These are phyloP conservation scores for Tipula vernalis DNA, from an alignment of 2,888 invertebrate genomes.

Conservation along the genomic window DNA sequence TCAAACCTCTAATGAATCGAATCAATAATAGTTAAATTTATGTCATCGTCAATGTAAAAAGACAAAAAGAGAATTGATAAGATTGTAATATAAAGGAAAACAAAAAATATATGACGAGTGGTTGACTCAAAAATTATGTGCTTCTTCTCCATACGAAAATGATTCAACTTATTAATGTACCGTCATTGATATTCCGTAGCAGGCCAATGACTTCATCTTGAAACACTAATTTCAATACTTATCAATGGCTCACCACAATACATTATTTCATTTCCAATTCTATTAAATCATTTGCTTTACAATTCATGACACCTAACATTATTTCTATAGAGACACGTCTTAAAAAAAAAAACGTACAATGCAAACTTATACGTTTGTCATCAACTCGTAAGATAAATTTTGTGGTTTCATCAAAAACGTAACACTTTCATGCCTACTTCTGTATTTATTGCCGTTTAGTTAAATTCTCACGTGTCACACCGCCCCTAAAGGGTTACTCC, in stretches of 20 bases:
- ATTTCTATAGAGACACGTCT: background rate
- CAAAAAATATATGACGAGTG: too few relatives aligned
- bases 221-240: background rate
- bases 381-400: background rate
- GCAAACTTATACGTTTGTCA: background rate
- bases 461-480: background rate
- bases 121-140: too few relatives aligned
- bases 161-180: background rate
- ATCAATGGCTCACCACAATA: background rate
- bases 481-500: background rate
- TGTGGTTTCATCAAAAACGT: background rate
- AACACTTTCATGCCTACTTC: too few relatives aligned
- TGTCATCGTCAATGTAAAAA: too few relatives aligned
- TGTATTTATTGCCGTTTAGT: background rate
- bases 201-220: background rate
- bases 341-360: background rate
- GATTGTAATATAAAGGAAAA: too few relatives aligned
- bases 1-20: too few relatives aligned
- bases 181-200: background rate
- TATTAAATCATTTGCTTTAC: background rate
- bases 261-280: background rate
- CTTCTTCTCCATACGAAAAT: too few relatives aligned
- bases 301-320: background rate
- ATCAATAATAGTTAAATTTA: too few relatives aligned
- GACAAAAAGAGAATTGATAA: too few relatives aligned